Evolutionary conservation across 2,888 invertebrate genomes (phyloP), one percentile per base, ranked within the genome.

Genomic region (Cosmia trapezina): DNA sequence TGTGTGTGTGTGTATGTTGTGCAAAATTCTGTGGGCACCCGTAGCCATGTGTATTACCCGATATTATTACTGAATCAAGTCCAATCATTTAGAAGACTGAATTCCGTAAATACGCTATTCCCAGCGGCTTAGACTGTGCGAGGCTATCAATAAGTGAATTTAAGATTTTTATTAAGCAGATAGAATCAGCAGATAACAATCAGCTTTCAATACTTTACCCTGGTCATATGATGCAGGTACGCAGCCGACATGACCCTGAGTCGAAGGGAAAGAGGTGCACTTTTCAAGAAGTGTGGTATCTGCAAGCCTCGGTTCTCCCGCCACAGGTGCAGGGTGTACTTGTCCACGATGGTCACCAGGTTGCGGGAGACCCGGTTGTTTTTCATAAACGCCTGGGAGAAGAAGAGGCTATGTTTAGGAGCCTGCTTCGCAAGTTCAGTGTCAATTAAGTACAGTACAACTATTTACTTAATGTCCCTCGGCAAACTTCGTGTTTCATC

Each of bases 311-410:
- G 91, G 2, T 92, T 89, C 81, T 93, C 92, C 0, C 92, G 88
- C 95, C 95, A 95, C 68, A 95, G 73, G 70, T 94, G 92, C 43
- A 93, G 76, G 0, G 91, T 89, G 82, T 95, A 95, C 60, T 87
- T 88, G 81, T 94, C 93, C 78, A 95, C 93, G 14, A 91, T 60
- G 0, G 81, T 74, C 71, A 93, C 90, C 66, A 95, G 85, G 76
- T 93, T 94, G 45, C 77, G 81, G 0, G 95, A 94, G 5, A 95
- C 94, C 5, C 94, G 91, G 70, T 95, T 95, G 84, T 94, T 95
- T 47, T 91, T 91, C 62, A 95, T 75, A 66, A 91, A 95, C 41
- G 92, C 93, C 95, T 95, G 37, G 8, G 14, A 17, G 11, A 60
- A 43, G 17, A 49, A 69, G 22, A 47, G 19, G 11, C 4, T 12